Evolutionary conservation across 1,140 invertebrate genomes (phyloP).

Genomic region (Telenomus remus): DNA sequence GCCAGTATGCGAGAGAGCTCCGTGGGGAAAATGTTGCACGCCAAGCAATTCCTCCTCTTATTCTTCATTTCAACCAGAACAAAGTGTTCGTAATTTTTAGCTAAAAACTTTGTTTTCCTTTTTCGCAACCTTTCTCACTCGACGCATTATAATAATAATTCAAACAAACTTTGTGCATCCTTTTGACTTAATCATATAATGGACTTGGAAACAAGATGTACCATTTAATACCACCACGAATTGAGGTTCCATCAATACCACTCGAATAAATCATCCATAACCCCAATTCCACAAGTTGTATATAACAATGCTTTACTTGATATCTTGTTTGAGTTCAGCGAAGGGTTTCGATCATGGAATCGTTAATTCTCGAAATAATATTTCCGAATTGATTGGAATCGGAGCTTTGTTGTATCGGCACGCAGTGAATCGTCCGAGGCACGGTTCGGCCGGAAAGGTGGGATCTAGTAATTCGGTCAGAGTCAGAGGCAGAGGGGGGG

Average conservation of each 20-base stretch:
- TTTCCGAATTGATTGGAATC: constrained; percentile 30
- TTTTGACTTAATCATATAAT: too few relatives aligned
- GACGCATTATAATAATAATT: too few relatives aligned
- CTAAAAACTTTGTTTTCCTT: constrained; percentile 11
- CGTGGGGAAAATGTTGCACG: constrained; percentile 55
- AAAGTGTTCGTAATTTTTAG: constrained; percentile 40
- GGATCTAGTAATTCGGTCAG: constrained; percentile 72
- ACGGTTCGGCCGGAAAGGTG: constrained; percentile 62
- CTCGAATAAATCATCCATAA: too few relatives aligned
- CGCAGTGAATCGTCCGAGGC: constrained; percentile 30
- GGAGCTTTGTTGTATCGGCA: constrained; percentile 31
- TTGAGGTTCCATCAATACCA: too few relatives aligned
- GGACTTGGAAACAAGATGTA: too few relatives aligned
- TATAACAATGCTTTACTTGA: too few relatives aligned
- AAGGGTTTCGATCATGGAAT: too few relatives aligned
- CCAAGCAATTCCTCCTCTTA: constrained; percentile 37
- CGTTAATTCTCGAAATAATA: constrained; percentile 12
- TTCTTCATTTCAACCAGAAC: constrained; percentile 45
- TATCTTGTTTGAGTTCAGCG: too few relatives aligned
- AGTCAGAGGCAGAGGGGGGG: constrained; percentile 40
- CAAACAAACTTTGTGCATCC: too few relatives aligned
- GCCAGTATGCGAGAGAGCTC: constrained; percentile 48
- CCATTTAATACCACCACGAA: too few relatives aligned
- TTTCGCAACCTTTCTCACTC: too few relatives aligned
- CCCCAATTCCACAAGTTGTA: too few relatives aligned